A percentile compares a stretch with the other conserved stretches of the same genome.
phyloP scores from a whole-genome alignment of 35 echinoderm and acorn worm genomes.

The Ophiothrix spiculata region DNA sequence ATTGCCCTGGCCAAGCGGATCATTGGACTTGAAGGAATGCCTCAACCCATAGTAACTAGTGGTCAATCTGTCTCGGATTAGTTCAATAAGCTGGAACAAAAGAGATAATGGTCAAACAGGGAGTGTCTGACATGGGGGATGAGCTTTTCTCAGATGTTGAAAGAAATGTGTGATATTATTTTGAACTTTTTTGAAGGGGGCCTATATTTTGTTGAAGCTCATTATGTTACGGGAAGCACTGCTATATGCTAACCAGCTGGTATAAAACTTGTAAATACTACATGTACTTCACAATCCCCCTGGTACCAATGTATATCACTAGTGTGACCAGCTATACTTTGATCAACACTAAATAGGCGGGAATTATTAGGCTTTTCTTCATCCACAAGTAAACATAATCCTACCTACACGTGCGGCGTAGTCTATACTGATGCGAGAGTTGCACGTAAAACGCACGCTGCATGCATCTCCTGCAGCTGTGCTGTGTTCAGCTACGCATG shows the following conservation, averaged over 20 bases:
- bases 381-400: too few species aligned
- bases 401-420: too few species aligned
- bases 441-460: too few species aligned
- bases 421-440: too few species aligned
- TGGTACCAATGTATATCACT: too few species aligned
- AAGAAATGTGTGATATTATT: background rate
- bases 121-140: background rate
- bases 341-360: too few species aligned
- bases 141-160: background rate
- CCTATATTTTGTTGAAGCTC: background rate
- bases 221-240: background rate
- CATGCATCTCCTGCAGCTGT: too few species aligned
- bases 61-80: conserved; percentile 54
- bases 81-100: conserved; percentile 68
- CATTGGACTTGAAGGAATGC: conserved; percentile 73
- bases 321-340: too few species aligned
- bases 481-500: too few species aligned
- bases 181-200: background rate
- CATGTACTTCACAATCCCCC: too few species aligned
- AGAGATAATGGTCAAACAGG: background rate
- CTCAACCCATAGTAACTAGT: conserved; percentile 67
- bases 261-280: too few species aligned
- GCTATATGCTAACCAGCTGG: background rate
- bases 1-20: conserved; percentile 70
- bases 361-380: too few species aligned